Percentiles rank a stretch among this genome's conserved stretches.
These are phyloP conservation scores for Paramuricea clavata DNA, from an alignment of 92 coral and sea anemone species.

Conservation along the genomic window DNA sequence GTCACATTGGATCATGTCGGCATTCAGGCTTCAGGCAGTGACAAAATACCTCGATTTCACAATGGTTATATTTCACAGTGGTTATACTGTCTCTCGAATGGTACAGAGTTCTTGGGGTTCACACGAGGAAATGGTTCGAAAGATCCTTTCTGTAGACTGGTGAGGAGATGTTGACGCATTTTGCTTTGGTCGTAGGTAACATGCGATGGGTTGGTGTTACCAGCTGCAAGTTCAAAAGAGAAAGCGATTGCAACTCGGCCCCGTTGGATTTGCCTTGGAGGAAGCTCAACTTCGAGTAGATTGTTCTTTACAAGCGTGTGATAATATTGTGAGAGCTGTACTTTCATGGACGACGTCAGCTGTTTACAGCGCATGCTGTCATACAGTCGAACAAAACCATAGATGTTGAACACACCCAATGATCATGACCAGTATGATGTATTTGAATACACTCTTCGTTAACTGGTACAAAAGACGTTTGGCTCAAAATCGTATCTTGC, in stretches of 20 bases:
- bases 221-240: slow-evolving; percentile 57
- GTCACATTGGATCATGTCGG: slow-evolving; percentile 59
- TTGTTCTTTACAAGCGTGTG: slow-evolving; percentile 38
- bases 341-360: slow-evolving; percentile 50
- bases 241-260: slow-evolving; percentile 57
- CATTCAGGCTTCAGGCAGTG: slow-evolving; percentile 59
- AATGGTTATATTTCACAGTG: no score
- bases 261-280: slow-evolving; percentile 60
- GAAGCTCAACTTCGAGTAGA: slow-evolving; percentile 42
- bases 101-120: slow-evolving; percentile 21
- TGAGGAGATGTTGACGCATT: slow-evolving; percentile 43
- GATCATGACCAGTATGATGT: slow-evolving; percentile 61
- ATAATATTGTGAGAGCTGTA: slow-evolving; percentile 59
- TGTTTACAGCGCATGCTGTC: slow-evolving; percentile 42
- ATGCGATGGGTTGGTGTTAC: slow-evolving; percentile 41
- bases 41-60: slow-evolving; percentile 61
- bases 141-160: slow-evolving; percentile 48
- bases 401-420: slow-evolving; percentile 71
- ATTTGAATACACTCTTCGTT: slow-evolving; percentile 57
- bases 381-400: background rate
- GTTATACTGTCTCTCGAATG: slow-evolving; percentile 27
- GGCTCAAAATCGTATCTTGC: slow-evolving; percentile 59
- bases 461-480: slow-evolving; percentile 54
- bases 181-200: slow-evolving; percentile 54
- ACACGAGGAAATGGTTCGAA: slow-evolving; percentile 60